Evolutionary conservation across 2,113 vertebrate genomes (phyloP).

Genomic region (Emydocephalus ijimae): DNA sequence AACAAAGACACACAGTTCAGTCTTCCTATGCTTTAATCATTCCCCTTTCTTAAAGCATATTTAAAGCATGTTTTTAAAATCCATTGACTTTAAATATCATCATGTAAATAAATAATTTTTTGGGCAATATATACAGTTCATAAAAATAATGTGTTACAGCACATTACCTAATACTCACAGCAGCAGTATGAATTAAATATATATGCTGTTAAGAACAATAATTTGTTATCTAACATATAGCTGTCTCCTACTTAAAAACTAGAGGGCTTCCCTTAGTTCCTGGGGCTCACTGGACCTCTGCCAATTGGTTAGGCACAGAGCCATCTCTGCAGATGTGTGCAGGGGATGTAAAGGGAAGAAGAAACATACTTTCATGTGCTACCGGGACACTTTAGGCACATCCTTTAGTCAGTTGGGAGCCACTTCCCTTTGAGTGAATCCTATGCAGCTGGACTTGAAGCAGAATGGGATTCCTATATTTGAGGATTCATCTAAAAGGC

Average conservation of each 20-base stretch:
- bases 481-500: neutral
- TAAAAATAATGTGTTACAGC: neutral
- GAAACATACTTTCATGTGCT: neutral
- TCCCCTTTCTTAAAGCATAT: neutral
- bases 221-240: neutral
- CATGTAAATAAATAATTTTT: neutral
- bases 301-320: neutral
- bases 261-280: neutral
- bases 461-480: neutral
- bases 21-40: neutral
- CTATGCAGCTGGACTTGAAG: neutral
- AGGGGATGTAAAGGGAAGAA: neutral
- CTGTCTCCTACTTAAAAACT: neutral
- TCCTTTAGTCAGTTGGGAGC: neutral
- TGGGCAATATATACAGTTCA: neutral
- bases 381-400: neutral
- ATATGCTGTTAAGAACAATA: neutral
- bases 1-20: neutral
- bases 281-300: neutral
- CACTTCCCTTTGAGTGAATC: neutral
- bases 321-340: neutral
- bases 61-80: neutral
- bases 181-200: neutral
- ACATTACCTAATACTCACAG: neutral
- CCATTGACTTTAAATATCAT: neutral